These are phyloP conservation scores for Tringa solitaria DNA, from an alignment of 2,113 vertebrate genomes.

Conservation along the genomic window DNA sequence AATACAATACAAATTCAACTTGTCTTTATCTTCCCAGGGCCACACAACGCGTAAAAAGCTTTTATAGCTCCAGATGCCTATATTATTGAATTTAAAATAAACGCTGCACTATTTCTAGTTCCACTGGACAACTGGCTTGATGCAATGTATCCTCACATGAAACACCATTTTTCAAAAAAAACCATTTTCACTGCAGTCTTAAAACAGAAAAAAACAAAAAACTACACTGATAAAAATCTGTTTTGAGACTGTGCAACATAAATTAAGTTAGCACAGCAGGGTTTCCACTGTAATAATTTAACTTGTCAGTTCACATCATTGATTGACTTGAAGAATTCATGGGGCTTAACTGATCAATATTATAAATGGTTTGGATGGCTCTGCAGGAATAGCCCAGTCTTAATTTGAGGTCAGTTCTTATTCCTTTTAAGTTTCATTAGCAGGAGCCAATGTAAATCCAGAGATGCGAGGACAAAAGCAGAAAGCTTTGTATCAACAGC, in stretches of 20 bases:
- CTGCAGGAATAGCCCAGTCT: constrained; percentile 21
- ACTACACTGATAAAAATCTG: background rate
- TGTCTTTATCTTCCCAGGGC: background rate
- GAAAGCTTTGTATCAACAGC: background rate
- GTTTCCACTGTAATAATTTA: constrained; percentile 44
- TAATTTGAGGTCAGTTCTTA: constrained; percentile 50
- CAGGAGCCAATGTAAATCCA: background rate
- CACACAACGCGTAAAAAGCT: background rate
- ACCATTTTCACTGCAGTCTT: background rate
- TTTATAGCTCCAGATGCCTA: background rate
- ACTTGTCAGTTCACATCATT: constrained; percentile 46
- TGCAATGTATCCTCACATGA: background rate
- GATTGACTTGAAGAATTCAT: constrained; percentile 29
- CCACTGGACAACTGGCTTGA: background rate
- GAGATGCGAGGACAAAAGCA: background rate
- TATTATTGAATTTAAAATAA: background rate
- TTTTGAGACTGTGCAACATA: background rate
- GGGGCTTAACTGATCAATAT: constrained; percentile 47
- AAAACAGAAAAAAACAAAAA: background rate
- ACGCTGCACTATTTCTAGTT: background rate
- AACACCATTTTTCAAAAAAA: background rate
- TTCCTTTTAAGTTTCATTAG: constrained; percentile 37
- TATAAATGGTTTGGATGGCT: constrained; percentile 31
- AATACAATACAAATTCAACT: background rate
- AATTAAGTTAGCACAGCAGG: constrained; percentile 46